phyloP scores from a whole-genome alignment of 2,113 vertebrate genomes.

The Cygnus atratus region DNA sequence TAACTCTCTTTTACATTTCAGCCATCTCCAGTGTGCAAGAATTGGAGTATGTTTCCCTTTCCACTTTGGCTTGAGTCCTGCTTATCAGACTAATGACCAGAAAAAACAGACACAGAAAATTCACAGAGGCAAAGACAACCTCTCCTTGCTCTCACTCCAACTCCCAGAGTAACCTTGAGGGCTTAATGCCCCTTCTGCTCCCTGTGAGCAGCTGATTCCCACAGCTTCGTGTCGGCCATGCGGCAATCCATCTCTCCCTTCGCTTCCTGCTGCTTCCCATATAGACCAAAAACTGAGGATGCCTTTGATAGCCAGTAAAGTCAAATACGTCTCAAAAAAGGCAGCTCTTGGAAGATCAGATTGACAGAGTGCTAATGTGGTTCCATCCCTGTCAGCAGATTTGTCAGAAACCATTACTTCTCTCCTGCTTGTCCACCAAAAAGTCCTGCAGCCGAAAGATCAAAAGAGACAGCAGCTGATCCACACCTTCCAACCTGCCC shows the following conservation, averaged over 20 bases:
- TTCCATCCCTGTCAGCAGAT: conserved; percentile 37
- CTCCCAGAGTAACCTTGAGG: background rate
- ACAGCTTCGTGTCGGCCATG: background rate
- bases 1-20: background rate
- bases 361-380: conserved; percentile 40
- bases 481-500: background rate
- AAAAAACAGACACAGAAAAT: background rate
- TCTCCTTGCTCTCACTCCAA: background rate
- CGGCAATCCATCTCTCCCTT: background rate
- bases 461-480: conserved; percentile 36
- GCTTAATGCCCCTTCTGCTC: background rate
- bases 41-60: background rate
- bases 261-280: background rate
- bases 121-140: background rate
- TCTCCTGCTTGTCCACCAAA: background rate
- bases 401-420: conserved; percentile 54
- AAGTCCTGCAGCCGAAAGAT: background rate
- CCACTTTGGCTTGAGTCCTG: background rate
- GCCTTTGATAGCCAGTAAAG: conserved; percentile 47
- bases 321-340: conserved; percentile 29
- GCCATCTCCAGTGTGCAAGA: background rate
- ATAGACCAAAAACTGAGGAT: background rate
- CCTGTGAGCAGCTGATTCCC: background rate
- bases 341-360: conserved; percentile 23
- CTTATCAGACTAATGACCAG: background rate